Evolutionary conservation across 2,888 invertebrate genomes (phyloP).

Genomic region (Scaptomyza parva): DNA sequence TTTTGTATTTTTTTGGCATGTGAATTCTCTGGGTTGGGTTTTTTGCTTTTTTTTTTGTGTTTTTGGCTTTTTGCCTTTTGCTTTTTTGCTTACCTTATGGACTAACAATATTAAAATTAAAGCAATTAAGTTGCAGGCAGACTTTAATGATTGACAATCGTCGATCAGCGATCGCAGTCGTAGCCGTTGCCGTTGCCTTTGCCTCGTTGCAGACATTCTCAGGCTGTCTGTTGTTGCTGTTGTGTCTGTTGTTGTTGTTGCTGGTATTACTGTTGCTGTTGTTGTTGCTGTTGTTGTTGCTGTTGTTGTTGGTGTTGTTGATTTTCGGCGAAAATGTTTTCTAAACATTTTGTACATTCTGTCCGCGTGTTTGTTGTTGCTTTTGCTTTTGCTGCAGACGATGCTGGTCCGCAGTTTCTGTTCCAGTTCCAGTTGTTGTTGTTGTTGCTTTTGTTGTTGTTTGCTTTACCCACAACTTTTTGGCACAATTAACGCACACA

Average conservation of each 20-base stretch:
- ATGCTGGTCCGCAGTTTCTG: constrained; percentile 53
- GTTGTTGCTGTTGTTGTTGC: constrained; percentile 18
- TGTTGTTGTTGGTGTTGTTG: constrained; percentile 51
- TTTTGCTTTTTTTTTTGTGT: too few species aligned
- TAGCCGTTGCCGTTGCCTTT: constrained; percentile 37
- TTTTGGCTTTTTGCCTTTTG: too few species aligned
- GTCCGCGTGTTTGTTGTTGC: constrained; percentile 47
- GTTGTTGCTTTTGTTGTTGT: constrained; percentile 27
- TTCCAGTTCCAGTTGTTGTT: constrained; percentile 31
- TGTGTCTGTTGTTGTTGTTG: constrained; percentile 23
- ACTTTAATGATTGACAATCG: constrained; percentile 80
- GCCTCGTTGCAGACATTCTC: constrained; percentile 70
- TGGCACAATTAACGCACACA: constrained; percentile 52
- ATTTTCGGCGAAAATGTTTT: constrained; percentile 85
- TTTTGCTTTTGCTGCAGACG: constrained; percentile 45
- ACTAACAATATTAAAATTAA: constrained; percentile 83
- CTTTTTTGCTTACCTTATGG: constrained; percentile 81
- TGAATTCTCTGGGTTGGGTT: constrained; percentile 31
- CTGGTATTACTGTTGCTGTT: constrained; percentile 16
- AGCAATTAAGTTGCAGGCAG: constrained; percentile 81
- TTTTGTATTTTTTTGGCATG: constrained; percentile 34
- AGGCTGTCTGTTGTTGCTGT: constrained; percentile 53
- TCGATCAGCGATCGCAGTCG: constrained; percentile 60
- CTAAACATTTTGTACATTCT: constrained; percentile 84
- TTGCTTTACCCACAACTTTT: constrained; percentile 33